Base-by-base conservation (phyloP, 2,797 vertebrate species). In the Pseudochirops corinnae region DNA sequence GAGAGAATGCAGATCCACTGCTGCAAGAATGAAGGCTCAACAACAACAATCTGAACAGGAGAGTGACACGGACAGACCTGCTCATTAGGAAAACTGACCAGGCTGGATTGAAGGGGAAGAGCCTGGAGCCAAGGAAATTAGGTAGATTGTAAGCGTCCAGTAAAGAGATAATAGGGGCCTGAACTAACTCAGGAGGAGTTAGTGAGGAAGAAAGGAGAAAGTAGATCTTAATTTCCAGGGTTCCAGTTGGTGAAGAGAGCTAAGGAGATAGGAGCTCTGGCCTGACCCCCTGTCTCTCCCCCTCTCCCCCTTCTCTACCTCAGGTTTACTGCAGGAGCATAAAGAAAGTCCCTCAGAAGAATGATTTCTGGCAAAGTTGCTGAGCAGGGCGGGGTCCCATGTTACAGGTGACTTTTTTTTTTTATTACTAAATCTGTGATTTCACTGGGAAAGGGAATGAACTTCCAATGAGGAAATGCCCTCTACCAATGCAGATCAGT, bases 251-350 rank as follows among this genome's bases (percentile, higher is more conserved):
- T 39, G 39, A 92, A 33, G 56, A 57, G 46, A 46, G 5, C 0
- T 28, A 62, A 29, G 92, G 60, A 55, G 26, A 5, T 28, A 28
- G 46, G 24, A 33, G 9, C n/a, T 1, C 39, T 87, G 74, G 39
- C 39, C 24, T 11, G 21, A 46, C 74, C 24, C 14, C 39, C 3
- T 26, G 93, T 98, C 98, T 98, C 98, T 97, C 98, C 96, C 91
- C 96, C 91, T 94, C 18, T 87, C 21, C n/a, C 39, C n/a, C n/a
- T 74, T 39, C 67, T 82, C n/a, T 46, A 82, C 39, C 18, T 21
- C 18, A 87, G 39, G 9, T 46, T 87, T 87, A 28, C 10, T 87
- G 21, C 74, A 87, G 21, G 7, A 87, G 39, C 39, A 46, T 21
- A 87, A 24, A 82, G 74, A 87, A 87, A 87, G 46, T 46, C 39